Conservation (phyloP, 2,888 invertebrate genomes). For the Phanerotoma sp. region DNA sequence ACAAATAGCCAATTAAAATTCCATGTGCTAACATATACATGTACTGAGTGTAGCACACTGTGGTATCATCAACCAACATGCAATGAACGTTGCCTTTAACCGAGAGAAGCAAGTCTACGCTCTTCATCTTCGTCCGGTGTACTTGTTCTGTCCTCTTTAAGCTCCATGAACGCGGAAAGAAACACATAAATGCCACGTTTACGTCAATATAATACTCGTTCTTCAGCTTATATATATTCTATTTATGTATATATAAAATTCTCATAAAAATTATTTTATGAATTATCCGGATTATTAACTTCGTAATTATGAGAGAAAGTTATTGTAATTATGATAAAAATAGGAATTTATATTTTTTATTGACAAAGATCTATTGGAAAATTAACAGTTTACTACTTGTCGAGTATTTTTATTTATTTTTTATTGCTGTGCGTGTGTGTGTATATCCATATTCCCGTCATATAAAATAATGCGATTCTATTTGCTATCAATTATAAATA, state of each 20-base stretch:
- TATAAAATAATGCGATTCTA: too few species aligned
- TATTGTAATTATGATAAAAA: too few species aligned
- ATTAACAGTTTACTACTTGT: too few species aligned
- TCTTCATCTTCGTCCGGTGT: not conserved
- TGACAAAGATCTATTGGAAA: too few species aligned
- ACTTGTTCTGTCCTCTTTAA: not conserved
- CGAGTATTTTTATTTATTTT: not conserved
- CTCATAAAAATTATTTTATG: too few species aligned
- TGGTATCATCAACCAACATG: conserved; percentile 2
- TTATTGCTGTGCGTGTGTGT: not conserved
- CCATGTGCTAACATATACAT: conserved; percentile 26
- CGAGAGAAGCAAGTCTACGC: not conserved
- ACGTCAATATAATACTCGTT: not conserved
- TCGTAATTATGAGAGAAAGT: too few species aligned
- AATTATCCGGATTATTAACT: too few species aligned
- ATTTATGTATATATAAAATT: too few species aligned
- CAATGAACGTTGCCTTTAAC: too few species aligned
- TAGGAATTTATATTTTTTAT: too few species aligned
- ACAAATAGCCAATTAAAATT: conserved; percentile 41
- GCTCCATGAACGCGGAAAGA: not conserved
- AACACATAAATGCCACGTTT: conserved; percentile 8
- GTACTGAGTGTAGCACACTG: conserved; percentile 1
- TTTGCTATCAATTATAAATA: too few species aligned
- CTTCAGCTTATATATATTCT: not conserved
- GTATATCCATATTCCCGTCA: too few species aligned